A percentile compares a stretch with the other conserved stretches of the same genome.
phyloP scores from a whole-genome alignment of 2,888 invertebrate genomes.

The Venusia cambrica region DNA sequence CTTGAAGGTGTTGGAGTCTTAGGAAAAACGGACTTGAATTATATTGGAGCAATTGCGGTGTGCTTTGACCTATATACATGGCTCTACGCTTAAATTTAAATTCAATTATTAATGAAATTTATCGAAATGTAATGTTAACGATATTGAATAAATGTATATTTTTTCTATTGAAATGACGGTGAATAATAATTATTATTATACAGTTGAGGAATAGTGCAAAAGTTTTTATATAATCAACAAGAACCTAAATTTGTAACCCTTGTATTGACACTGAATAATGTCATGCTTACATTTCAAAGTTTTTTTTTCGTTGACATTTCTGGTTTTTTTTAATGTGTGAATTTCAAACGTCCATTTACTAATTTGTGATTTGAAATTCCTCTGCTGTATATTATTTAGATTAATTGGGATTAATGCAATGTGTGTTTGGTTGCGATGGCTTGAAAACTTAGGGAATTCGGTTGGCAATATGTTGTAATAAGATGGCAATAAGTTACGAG shows the following conservation, averaged over 20 bases:
- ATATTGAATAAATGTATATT: conserved; percentile 44
- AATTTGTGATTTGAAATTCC: conserved; percentile 63
- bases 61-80: conserved; percentile 37
- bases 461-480: no score
- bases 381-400: conserved; percentile 73
- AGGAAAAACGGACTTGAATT: conserved; percentile 43
- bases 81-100: conserved; percentile 49
- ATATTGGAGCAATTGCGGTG: no score
- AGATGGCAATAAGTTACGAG: no score
- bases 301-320: conserved; percentile 14
- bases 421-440: conserved; percentile 39
- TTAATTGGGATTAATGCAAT: conserved; percentile 54
- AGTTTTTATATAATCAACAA: conserved; percentile 21
- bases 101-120: conserved; percentile 54
- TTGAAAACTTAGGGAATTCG: no score
- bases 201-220: conserved; percentile 60
- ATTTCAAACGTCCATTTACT: conserved; percentile 70
- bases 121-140: conserved; percentile 43
- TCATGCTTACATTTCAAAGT: conserved; percentile 5
- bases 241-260: conserved; percentile 19
- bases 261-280: conserved; percentile 9
- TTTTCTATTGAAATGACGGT: conserved; percentile 58
- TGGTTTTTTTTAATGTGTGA: conserved; percentile 26
- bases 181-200: conserved; percentile 51
- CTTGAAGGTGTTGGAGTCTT: no score